Conservation (phyloP, 1,140 invertebrate species). For the Drosophila ercepeae region DNA sequence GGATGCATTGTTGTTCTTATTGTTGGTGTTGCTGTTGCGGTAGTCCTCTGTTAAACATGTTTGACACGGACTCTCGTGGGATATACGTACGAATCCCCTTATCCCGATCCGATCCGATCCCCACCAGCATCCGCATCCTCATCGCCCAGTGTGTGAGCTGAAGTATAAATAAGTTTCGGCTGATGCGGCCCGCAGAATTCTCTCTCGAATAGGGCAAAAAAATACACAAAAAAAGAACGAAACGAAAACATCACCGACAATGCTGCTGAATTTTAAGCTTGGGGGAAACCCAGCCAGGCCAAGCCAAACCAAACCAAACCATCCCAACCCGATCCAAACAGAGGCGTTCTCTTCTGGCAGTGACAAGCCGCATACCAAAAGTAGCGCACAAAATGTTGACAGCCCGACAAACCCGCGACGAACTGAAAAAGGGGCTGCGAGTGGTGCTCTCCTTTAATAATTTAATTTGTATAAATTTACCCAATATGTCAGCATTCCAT, state of each 20-base stretch:
- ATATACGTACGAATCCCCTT: slow-evolving; percentile 28
- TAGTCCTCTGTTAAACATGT: slow-evolving; percentile 77
- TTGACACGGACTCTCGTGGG: slow-evolving; percentile 75
- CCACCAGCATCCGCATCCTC: slow-evolving; percentile 6
- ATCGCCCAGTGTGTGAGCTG: slow-evolving; percentile 10
- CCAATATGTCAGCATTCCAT: slow-evolving; percentile 63
- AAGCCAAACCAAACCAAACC: slow-evolving; percentile 14
- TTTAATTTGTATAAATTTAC: slow-evolving; percentile 80
- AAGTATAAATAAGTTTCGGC: slow-evolving; percentile 64
- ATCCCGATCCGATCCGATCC: slow-evolving; percentile 1
- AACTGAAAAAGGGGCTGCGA: background rate
- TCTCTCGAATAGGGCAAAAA: slow-evolving; percentile 31
- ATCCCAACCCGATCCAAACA: slow-evolving; percentile 25
- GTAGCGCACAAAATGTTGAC: slow-evolving; percentile 61
- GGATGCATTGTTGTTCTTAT: slow-evolving; percentile 43
- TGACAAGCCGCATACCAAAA: slow-evolving; percentile 70
- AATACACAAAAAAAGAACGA: slow-evolving; percentile 2
- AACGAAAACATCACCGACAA: slow-evolving; percentile 20
- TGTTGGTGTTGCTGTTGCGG: slow-evolving; percentile 56
- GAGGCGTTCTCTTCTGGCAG: slow-evolving; percentile 45
- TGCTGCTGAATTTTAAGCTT: slow-evolving; percentile 26
- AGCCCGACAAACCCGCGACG: slow-evolving; percentile 54
- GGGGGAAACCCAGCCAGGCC: slow-evolving; percentile 21
- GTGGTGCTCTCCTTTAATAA: slow-evolving; percentile 56
- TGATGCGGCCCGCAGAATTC: slow-evolving; percentile 62